A percentile compares a stretch with the other conserved stretches of the same genome.
phyloP scores from a whole-genome alignment of 2,888 invertebrate species.

The Clistopyga incitator region DNA sequence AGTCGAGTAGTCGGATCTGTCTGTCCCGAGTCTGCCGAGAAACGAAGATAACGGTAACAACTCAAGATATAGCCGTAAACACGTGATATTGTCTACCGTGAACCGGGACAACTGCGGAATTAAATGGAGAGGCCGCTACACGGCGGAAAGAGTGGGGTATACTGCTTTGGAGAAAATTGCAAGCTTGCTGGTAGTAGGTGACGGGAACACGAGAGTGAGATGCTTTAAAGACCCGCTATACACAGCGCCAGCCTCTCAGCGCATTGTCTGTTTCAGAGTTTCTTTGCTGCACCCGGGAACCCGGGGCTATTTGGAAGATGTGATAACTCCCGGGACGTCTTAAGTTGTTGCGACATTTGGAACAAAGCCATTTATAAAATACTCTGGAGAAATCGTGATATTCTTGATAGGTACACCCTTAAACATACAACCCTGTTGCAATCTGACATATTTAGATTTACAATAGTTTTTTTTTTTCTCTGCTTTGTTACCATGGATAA shows the following conservation, averaged over 20 bases:
- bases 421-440: too few relatives aligned
- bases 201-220: conserved; percentile 40
- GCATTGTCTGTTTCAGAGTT: conserved; percentile 55
- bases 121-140: not conserved
- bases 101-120: conserved; percentile 34
- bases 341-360: not conserved
- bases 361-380: too few relatives aligned
- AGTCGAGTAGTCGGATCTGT: conserved; percentile 50
- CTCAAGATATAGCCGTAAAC: conserved; percentile 19
- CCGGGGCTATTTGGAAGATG: conserved; percentile 4
- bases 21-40: conserved; percentile 56
- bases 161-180: conserved; percentile 63
- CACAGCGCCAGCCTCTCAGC: conserved; percentile 48
- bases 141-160: not conserved
- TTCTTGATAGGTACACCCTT: too few relatives aligned
- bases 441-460: too few relatives aligned
- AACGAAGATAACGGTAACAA: not conserved
- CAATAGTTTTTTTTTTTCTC: too few relatives aligned
- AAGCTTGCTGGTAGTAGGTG: conserved; percentile 51
- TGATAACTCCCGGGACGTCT: not conserved
- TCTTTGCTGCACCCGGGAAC: conserved; percentile 12
- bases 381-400: too few relatives aligned
- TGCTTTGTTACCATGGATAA: too few relatives aligned
- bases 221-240: conserved; percentile 52
- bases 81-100: conserved; percentile 24